Evolutionary conservation across 2,113 vertebrate species (phyloP).

Genomic region (Struthio camelus): DNA sequence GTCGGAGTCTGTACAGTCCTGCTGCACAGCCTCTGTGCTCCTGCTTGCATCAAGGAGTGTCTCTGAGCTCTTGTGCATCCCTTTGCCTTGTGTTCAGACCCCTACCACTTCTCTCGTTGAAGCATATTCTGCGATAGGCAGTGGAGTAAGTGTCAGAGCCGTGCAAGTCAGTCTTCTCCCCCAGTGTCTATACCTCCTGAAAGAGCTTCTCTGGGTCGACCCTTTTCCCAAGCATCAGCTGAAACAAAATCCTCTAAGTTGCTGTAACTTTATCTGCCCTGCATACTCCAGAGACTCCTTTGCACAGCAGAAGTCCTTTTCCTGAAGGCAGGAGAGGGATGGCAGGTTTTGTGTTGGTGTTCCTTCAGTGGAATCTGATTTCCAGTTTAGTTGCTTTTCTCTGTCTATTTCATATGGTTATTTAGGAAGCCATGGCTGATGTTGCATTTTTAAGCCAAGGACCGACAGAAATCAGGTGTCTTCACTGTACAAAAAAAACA

Average conservation of each 20-base stretch:
- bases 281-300: conserved; percentile 17
- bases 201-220: conserved; percentile 13
- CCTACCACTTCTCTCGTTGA: not conserved
- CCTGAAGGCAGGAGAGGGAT: conserved; percentile 40
- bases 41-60: not conserved
- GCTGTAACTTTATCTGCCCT: conserved; percentile 24
- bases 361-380: conserved; percentile 66
- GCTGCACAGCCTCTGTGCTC: not conserved
- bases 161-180: not conserved
- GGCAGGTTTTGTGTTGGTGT: conserved; percentile 55
- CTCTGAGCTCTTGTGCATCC: not conserved
- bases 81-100: not conserved
- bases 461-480: conserved; percentile 77
- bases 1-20: not conserved
- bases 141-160: not conserved
- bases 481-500: conserved; percentile 74
- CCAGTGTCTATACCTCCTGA: not conserved
- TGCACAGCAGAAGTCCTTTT: conserved; percentile 50
- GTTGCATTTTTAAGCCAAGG: conserved; percentile 53
- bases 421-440: conserved; percentile 63
- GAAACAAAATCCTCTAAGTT: conserved; percentile 43
- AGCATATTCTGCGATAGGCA: not conserved
- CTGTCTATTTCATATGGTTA: conserved; percentile 68
- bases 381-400: conserved; percentile 60
- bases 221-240: conserved; percentile 44